Conservation (phyloP, 2,113 vertebrate genomes). For the Poicephalus gulielmi region DNA sequence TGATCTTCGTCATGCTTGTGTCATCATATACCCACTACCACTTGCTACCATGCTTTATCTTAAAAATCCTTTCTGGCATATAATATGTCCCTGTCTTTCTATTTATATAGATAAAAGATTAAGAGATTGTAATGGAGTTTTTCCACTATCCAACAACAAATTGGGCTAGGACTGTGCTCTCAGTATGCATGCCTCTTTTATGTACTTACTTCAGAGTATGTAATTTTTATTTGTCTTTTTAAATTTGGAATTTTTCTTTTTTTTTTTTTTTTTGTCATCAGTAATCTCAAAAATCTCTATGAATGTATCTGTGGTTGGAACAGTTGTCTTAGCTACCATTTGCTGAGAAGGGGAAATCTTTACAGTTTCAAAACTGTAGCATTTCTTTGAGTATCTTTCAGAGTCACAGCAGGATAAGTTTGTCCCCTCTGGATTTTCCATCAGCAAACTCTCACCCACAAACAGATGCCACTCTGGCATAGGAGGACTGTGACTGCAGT, state of each 20-base stretch:
- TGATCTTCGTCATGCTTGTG: neutral
- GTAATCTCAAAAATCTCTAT: neutral
- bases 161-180: neutral
- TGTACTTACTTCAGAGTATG: neutral
- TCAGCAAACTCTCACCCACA: conserved; percentile 1
- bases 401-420: neutral
- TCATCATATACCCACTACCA: neutral
- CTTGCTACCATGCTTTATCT: neutral
- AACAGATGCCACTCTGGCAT: conserved; percentile 5
- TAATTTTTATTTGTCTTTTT: neutral
- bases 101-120: neutral
- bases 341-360: neutral
- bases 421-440: neutral
- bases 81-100: fast-evolving
- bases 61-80: neutral
- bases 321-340: neutral
- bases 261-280: neutral
- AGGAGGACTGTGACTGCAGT: neutral
- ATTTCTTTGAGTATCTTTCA: neutral
- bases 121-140: fast-evolving
- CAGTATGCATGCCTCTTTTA: fast-evolving
- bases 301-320: neutral
- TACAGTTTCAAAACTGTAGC: neutral
- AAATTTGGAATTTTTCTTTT: neutral
- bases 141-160: neutral